Base-by-base conservation (phyloP, 2,797 vertebrate genomes). In the Etheostoma perlongum region DNA sequence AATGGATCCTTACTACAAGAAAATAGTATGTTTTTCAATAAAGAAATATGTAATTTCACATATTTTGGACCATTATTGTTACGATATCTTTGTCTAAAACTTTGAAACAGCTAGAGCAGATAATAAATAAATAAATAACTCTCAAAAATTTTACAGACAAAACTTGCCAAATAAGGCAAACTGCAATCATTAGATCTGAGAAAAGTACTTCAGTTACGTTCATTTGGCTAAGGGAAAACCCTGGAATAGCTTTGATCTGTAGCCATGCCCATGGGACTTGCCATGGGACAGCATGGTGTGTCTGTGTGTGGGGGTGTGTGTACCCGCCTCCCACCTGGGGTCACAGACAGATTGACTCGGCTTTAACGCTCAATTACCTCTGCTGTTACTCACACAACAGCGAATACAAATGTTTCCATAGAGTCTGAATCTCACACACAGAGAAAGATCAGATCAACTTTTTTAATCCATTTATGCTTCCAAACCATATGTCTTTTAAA, bases 301-400 rank as follows among this genome's bases (percentile, higher is more conserved):
- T 27, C 44, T 14, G 25, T 30, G 19, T 1, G 59, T 53, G 48
- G 30, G 36, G 4, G 7, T 53, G 16, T 15, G 48, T 53, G 21
- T 6, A 2, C 6, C 3, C 47, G 0, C 6, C 14, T 5, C 0
- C 5, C 13, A 7, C 57, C 13, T 6, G 53, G 52, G 65, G 74
- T 67, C 68, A 53, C 73, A 79, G 74, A 85, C 78, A 73, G 69
- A 79, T 83, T 87, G 78, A 72, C 64, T 60, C 30, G 21, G 60
- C 72, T 84, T 87, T 86, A 83, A 78, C 33, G 71, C 64, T 79
- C 78, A 62, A 53, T 78, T 80, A 67, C 70, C 46, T 67, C 63
- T 52, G 70, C 63, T 63, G 70, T 44, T 67, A 23, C 53, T 53
- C 60, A n/a, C 52, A 23, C 18, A 55, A 60, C 55, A 25, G 25